Evolutionary conservation across 2,113 vertebrate genomes (phyloP).

Genomic region (Pollimyrus isidori): DNA sequence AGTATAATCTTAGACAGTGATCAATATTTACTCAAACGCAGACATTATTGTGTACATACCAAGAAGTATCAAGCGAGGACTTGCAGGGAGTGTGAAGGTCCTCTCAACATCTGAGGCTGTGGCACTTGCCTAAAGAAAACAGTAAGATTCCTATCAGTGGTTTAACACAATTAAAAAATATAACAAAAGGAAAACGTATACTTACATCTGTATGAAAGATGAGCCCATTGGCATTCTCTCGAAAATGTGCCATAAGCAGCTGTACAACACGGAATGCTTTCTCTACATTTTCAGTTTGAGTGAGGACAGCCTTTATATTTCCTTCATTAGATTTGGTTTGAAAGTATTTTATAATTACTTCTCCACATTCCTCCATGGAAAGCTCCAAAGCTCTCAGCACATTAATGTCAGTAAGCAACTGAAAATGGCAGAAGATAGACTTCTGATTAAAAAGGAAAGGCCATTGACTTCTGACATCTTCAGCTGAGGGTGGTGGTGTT

Average conservation of each 20-base stretch:
- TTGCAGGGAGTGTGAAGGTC: no score
- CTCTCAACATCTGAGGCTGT: no score
- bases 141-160: no score
- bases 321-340: constrained; percentile 17
- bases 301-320: constrained; percentile 22
- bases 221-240: background rate
- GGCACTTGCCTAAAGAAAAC: no score
- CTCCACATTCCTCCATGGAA: constrained; percentile 26
- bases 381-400: constrained; percentile 16
- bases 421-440: background rate
- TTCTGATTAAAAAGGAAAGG: background rate
- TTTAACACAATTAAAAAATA: no score
- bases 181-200: background rate
- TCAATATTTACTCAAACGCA: no score
- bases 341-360: constrained; percentile 19
- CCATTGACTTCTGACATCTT: background rate
- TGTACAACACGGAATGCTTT: constrained; percentile 12
- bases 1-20: no score
- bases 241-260: background rate
- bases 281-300: constrained; percentile 13
- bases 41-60: no score
- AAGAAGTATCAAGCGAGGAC: no score
- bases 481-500: background rate
- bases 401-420: constrained; percentile 1
- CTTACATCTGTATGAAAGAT: background rate